Evolutionary conservation across 2,113 vertebrate species (phyloP), one percentile per base, ranked within the genome.

Genomic region (Lophius piscatorius): DNA sequence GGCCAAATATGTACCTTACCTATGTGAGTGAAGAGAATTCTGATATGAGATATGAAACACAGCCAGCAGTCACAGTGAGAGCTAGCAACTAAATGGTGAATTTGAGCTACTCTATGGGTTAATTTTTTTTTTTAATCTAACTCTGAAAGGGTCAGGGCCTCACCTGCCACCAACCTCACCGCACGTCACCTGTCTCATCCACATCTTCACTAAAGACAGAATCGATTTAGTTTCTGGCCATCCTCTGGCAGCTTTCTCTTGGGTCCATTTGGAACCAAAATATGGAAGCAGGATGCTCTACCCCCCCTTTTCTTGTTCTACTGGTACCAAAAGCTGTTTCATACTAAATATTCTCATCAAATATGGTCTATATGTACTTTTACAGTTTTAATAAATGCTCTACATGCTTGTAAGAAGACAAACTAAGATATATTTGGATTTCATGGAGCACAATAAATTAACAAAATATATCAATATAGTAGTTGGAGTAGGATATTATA

Each of bases 161-260:
- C n/a, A n/a, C n/a, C n/a, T n/a, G n/a, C n/a, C n/a, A n/a, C n/a
- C n/a, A n/a, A n/a, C n/a, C n/a, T n/a, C n/a, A n/a, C n/a, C n/a
- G n/a, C n/a, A n/a, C n/a, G n/a, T n/a, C n/a, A n/a, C n/a, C 70
- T 84, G 72, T 75, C 74, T 86, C 70, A 66, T 69, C 78, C 78
- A 78, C 71, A 75, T 35, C 29, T 77, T 75, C 21, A 41, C 66
- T 51, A 33, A 74, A 68, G 63, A 85, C 70, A 78, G 70, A 74
- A 68, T 34, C 4, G 3, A 20, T 73, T 89, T 86, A 88, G 83
- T 86, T 85, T 88, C 46, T 16, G n/a, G 46, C 65, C 74, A 44
- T 86, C 84, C 69, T 77, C 78, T 70, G 82, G 76, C 65, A 82
- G 72, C 41, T 26, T 66, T 81, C 59, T 40, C 74, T 50, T 22